Conservation (phyloP, 2,888 invertebrate genomes). For the Xylota segnis region DNA sequence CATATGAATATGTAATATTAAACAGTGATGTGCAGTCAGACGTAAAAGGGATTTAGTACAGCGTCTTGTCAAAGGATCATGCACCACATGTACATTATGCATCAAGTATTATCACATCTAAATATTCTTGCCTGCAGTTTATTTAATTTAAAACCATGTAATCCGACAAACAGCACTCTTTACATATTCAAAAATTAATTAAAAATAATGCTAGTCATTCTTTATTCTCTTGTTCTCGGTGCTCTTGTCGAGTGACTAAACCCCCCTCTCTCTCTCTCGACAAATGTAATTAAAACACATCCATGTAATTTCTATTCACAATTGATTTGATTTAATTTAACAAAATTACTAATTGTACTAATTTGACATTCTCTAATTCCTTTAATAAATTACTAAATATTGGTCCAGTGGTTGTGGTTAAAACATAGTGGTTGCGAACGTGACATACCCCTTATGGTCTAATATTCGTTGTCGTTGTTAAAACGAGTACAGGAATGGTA, state of each 20-base stretch:
- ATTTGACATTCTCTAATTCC: constrained; percentile 74
- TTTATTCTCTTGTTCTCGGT: not conserved
- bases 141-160: not conserved
- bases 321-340: constrained; percentile 73
- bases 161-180: not conserved
- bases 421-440: constrained; percentile 56
- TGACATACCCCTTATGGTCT: constrained; percentile 47
- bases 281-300: constrained; percentile 55
- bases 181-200: constrained; percentile 6
- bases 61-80: not conserved
- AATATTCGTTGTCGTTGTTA: not conserved
- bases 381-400: constrained; percentile 75
- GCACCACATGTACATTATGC: not conserved
- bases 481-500: not conserved
- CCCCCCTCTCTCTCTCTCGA: constrained; percentile 21
- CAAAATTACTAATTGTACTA: constrained; percentile 72
- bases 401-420: constrained; percentile 59
- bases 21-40: not conserved
- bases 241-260: not conserved
- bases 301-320: constrained; percentile 48
- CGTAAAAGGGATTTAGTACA: not conserved
- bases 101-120: not conserved
- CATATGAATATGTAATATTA: not conserved
- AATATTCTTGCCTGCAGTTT: not conserved
- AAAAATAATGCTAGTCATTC: not conserved